A percentile compares a stretch with the other conserved stretches of the same genome.
Evolutionary conservation across 2,888 invertebrate genomes (phyloP).

Genomic region (Chloromyia formosa): DNA sequence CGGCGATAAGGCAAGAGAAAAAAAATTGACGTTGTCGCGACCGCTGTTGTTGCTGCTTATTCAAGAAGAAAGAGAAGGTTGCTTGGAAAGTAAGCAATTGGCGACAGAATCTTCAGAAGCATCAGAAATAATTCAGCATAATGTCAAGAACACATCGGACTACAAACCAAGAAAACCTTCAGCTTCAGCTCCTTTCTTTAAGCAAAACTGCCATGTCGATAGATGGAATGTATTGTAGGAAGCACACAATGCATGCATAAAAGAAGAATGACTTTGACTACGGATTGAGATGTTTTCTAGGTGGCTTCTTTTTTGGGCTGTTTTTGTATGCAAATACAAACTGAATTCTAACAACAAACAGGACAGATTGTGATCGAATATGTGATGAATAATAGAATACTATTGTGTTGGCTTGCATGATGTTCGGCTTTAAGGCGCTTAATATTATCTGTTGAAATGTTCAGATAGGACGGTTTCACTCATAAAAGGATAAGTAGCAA

Average conservation of each 20-base stretch:
- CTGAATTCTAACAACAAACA: not conserved
- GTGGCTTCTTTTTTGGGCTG: not conserved
- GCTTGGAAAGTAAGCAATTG: conserved; percentile 18
- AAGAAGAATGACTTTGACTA: not conserved
- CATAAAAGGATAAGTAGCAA: too few relatives aligned
- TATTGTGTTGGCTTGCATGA: too few relatives aligned
- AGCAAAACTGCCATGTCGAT: not conserved
- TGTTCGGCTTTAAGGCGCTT: too few relatives aligned
- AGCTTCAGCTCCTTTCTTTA: not conserved
- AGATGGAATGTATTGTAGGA: not conserved
- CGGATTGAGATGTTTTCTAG: conserved; percentile 24
- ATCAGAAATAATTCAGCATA: conserved; percentile 32
- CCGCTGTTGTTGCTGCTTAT: not conserved
- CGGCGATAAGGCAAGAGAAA: not conserved
- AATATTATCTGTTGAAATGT: too few relatives aligned
- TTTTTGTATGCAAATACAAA: not conserved
- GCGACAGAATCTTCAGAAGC: conserved; percentile 33
- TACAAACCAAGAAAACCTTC: not conserved
- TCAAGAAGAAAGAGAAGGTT: not conserved
- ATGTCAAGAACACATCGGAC: not conserved
- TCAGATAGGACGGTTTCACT: too few relatives aligned
- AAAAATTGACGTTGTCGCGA: too few relatives aligned
- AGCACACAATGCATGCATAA: not conserved
- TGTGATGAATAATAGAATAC: not conserved
- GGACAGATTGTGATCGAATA: not conserved